Evolutionary conservation across 37 sponge, comb jelly and placozoan species (phyloP), one percentile per base, ranked within the genome.

Genomic region (Oopsacas minuta): DNA sequence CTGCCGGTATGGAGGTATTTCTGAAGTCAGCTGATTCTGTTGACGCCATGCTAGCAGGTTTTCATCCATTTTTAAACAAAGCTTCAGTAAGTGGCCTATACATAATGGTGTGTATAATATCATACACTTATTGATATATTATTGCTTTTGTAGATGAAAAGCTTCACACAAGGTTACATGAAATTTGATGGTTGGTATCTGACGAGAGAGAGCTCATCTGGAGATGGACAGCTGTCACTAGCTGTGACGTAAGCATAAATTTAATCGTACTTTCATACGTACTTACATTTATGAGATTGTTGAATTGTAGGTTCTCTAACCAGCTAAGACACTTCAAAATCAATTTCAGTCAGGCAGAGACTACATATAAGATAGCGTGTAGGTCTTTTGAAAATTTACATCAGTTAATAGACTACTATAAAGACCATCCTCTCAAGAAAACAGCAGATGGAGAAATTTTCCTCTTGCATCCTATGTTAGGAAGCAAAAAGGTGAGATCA

Each of bases 221-320:
- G 84, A 52, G 81, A 81, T n/a, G 88, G 90, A 39, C 89, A 88
- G 52, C 61, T 89, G 36, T 88, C 92, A 0, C 84, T 92, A 12
- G 84, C 90, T 53, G 89, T 92, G 37, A 88, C 86, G 92, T 92
- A 51, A 84, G 86, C 75, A 61, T 25, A 25, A 3, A 61, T 3
- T 61, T 20, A 32, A 61, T 61, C 7, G 30, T 32, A 20, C 5
- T n/a, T 20, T 17, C 51, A 12, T 46, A 12, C 51, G 17, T 46
- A 22, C 51, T 61, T 61, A 15, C 49, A 42, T 15, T 42, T 42
- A 15, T 42, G 8, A 17, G 12, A 42, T 42, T 8, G 49, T 15
- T 42, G 15, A 42, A 17, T 61, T 61, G 75, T 61, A 61, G 75
- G 30, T 61, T 61, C 30, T 10, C 5, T 25, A 3, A 61, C 22